phyloP scores from a whole-genome alignment of 2,888 invertebrate species.

The Syrphus vitripennis region DNA sequence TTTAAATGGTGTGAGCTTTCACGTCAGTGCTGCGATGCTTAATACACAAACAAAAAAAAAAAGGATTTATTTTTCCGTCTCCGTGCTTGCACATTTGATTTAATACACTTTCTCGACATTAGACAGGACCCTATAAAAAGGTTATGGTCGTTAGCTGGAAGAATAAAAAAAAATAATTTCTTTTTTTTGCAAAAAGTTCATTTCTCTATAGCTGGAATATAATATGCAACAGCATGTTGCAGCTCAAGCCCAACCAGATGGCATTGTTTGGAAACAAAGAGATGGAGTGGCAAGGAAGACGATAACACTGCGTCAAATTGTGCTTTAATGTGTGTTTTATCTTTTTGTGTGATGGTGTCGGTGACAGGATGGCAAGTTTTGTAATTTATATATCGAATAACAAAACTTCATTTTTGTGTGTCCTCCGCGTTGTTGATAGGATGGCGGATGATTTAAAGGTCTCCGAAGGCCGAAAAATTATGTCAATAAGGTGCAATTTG shows the following conservation, averaged over 20 bases:
- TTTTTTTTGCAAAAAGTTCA: constrained; percentile 30
- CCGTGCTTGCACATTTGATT: constrained; percentile 29
- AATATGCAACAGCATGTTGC: constrained; percentile 45
- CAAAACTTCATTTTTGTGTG: constrained; percentile 35
- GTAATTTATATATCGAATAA: constrained; percentile 65
- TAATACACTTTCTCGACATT: constrained; percentile 28
- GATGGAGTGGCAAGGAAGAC: not conserved
- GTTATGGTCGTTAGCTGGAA: constrained; percentile 32
- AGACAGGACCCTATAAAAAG: constrained; percentile 41
- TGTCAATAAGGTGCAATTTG: not conserved
- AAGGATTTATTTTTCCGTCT: constrained; percentile 4
- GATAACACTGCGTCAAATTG: constrained; percentile 55
- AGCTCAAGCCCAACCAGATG: constrained; percentile 38
- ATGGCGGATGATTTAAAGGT: not conserved
- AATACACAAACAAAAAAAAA: not conserved
- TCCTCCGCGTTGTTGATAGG: not conserved
- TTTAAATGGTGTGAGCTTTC: constrained; percentile 19
- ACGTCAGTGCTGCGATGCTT: constrained; percentile 20
- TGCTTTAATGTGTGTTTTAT: constrained; percentile 46
- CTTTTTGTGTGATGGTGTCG: constrained; percentile 49
- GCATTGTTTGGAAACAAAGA: constrained; percentile 31
- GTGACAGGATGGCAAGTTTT: constrained; percentile 60
- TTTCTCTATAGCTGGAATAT: constrained; percentile 21
- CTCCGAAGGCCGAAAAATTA: not conserved
- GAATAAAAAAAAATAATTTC: constrained; percentile 13